Evolutionary conservation across 2,888 invertebrate genomes (phyloP), one percentile per base, ranked within the genome.

Genomic region (Stramonita haemastoma): DNA sequence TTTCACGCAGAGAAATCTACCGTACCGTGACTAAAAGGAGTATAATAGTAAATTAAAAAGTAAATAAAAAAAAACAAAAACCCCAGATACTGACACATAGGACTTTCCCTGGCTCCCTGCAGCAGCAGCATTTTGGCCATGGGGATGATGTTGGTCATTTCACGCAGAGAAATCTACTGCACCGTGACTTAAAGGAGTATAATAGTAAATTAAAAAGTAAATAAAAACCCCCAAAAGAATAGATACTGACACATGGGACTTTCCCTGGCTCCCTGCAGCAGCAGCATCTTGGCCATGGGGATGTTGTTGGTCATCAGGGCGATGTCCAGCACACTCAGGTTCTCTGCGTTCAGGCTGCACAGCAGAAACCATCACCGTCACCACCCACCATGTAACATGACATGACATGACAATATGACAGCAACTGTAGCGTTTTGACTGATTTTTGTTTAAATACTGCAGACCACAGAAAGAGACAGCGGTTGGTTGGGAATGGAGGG

Each of bases 281-380:
- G 97, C 91, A 99, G 97, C 97, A 99, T 98, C 96, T 98, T 98
- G 89, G 98, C 98, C 96, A 99, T 97, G 88, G 98, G 97, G 93
- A 98, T 97, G 96, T 99, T 98, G 96, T 98, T 98, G 95, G 98
- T 98, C 95, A 99, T 97, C 88, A 99, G 98, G 0, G 99, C 99
- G 91, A 99, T 98, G 96, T 99, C 99, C 96, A 99, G 96, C 0
- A 98, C 98, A 19, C 98, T 98, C 92, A 99, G 96, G 36, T 98
- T 98, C 96, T 99, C 99, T 90, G 97, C 97, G 96, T 98, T 99
- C 94, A 98, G 97, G 96, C 99, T 98, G 97, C 73, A 92, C 91
- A 70, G 15, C 86, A 66, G 22, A 6, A 22, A 70, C 32, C 17
- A 73, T 15, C 6, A 26, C 26, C 87, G 22, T 73, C n/a, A 5